A percentile compares a stretch with the other conserved stretches of the same genome.
phyloP scores from a whole-genome alignment of 1,140 invertebrate species.

The Sipha flava region DNA sequence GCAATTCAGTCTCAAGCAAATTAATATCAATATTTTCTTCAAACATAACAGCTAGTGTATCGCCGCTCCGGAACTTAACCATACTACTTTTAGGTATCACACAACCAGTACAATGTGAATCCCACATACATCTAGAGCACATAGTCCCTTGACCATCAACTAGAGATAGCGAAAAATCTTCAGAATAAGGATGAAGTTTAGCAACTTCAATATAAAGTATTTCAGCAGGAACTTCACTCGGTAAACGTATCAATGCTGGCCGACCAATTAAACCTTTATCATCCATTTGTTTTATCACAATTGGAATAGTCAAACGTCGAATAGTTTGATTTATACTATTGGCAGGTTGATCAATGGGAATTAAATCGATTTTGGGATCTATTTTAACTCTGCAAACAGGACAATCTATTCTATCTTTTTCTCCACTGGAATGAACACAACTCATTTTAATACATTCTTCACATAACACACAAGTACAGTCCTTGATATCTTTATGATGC shows the following conservation, averaged over 20 bases:
- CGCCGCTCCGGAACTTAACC: constrained; percentile 50
- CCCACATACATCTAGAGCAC: constrained; percentile 57
- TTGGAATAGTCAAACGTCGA: neutral
- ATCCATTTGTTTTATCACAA: constrained; percentile 15
- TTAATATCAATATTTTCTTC: neutral
- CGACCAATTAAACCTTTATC: constrained; percentile 46
- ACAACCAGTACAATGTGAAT: constrained; percentile 55
- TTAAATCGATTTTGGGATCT: constrained; percentile 47
- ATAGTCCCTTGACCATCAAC: constrained; percentile 50
- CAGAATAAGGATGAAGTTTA: constrained; percentile 46
- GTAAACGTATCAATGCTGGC: constrained; percentile 52
- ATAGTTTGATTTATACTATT: neutral
- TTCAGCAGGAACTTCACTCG: constrained; percentile 49
- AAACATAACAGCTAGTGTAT: constrained; percentile 53
- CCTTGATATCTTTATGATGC: constrained; percentile 45
- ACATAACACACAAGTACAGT: constrained; percentile 54
- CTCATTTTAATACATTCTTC: constrained; percentile 54
- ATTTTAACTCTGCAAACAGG: constrained; percentile 49
- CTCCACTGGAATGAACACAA: constrained; percentile 44
- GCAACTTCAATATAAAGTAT: constrained; percentile 49
- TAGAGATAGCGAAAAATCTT: constrained; percentile 47
- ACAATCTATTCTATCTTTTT: constrained; percentile 45
- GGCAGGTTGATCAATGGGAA: constrained; percentile 44
- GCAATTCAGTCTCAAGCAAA: constrained; percentile 35
- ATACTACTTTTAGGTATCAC: constrained; percentile 47